A percentile compares a stretch with the other conserved stretches of the same genome.
Evolutionary conservation across 2,797 vertebrate genomes (phyloP).

Genomic region (Gouania willdenowi): DNA sequence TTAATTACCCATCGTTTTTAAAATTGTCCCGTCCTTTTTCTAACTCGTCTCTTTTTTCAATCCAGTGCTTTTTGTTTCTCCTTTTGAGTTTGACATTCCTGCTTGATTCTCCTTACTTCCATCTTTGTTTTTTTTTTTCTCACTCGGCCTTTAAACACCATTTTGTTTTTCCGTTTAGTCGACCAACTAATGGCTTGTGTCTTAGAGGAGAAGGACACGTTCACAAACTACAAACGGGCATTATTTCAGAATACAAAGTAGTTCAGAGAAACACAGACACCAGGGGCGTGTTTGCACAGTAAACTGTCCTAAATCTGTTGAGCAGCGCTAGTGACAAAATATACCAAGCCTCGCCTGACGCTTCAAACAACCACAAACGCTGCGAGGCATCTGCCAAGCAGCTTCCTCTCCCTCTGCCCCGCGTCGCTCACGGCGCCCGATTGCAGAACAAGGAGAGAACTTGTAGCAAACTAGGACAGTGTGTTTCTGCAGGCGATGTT

Average conservation of each 20-base stretch:
- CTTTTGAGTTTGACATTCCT: conserved; percentile 54
- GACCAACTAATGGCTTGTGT: no score
- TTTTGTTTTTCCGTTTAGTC: conserved; percentile 6
- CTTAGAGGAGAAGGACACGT: no score
- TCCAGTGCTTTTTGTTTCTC: no score
- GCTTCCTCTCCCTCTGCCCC: neutral
- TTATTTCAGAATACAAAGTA: neutral
- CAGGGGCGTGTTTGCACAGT: conserved; percentile 13
- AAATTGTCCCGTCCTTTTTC: neutral
- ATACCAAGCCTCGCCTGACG: conserved; percentile 11
- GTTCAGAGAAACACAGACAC: neutral
- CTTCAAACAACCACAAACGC: conserved; percentile 18
- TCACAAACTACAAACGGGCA: no score
- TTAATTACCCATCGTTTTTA: conserved; percentile 3
- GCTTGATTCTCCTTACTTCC: no score
- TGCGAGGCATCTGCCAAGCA: conserved; percentile 1
- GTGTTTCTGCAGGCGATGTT: conserved; percentile 20
- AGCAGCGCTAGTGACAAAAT: conserved; percentile 16
- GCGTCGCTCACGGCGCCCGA: neutral
- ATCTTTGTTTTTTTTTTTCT: conserved; percentile 21
- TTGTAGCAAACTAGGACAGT: conserved; percentile 27
- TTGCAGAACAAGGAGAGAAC: conserved; percentile 9
- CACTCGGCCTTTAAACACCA: conserved; percentile 23
- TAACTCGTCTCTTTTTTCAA: neutral
- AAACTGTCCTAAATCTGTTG: conserved; percentile 9